Evolutionary conservation across 2,888 invertebrate species (phyloP), one percentile per base, ranked within the genome.

Genomic region (Idaea dimidiata): DNA sequence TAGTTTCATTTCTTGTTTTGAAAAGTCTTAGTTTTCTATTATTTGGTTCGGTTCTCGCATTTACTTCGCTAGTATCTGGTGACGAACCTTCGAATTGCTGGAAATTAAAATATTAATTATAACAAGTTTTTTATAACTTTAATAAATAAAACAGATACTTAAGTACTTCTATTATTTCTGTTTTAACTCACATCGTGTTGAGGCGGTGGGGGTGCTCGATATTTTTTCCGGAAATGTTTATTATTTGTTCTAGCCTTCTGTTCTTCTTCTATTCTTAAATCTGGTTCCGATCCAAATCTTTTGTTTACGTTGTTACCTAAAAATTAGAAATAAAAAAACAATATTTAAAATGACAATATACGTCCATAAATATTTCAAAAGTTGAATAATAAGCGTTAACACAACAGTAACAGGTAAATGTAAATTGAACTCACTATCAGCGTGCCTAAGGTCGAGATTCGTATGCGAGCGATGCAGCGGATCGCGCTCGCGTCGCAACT

Each of bases 211-310:
- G 96, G 96, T 2, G 97, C 97, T 89, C 95, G 94, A 80, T 96
- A 96, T 85, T 96, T 96, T 81, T 97, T 95, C 75, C 95, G 95
- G 77, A 95, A 95, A 63, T 94, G 93, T 84, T 89, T 90, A 66
- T 86, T 88, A 62, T 81, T 85, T 71, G 75, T 81, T 79, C 80
- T 84, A 64, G 79, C 73, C 64, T 88, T 88, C 60, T 86, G 85
- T 68, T 91, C 91, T 66, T 92, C 89, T 78, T 89, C 88, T 68
- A 84, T 78, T 56, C 92, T 84, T 54, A 96, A 87, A 83, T 97
- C 96, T 17, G 96, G 96, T 79, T 96, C 96, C 59, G 96, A 96
- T 59, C 95, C 96, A 81, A 95, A 96, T 72, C 94, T 89, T 81
- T 95, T 95, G 64, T 81, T 89, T 56, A 86, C 64, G 67, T 74